phyloP scores from a whole-genome alignment of 1,140 invertebrate genomes.

The Drosophila oshimai region DNA sequence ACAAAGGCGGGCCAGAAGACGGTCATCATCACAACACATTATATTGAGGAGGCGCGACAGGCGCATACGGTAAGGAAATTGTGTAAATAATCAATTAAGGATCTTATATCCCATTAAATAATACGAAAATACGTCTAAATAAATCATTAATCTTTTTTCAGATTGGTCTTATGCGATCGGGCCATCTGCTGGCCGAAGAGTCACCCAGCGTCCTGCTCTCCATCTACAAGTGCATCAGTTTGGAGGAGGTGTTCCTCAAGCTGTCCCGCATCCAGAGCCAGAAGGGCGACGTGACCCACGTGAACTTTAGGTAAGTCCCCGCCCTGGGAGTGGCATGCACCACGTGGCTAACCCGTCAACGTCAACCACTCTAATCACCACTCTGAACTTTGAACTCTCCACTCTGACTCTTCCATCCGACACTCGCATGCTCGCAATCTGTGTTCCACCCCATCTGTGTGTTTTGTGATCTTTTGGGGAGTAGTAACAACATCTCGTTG shows the following conservation, averaged over 20 bases:
- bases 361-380: constrained; percentile 32
- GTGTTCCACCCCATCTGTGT: constrained; percentile 56
- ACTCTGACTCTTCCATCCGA: constrained; percentile 30
- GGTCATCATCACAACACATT: constrained; percentile 97
- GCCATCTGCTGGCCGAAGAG: constrained; percentile 94
- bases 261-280: constrained; percentile 87
- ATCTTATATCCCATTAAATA: too few species aligned
- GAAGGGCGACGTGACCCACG: constrained; percentile 74
- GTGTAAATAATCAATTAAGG: constrained; percentile 8
- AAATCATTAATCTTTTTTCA: constrained; percentile 78
- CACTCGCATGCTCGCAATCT: constrained; percentile 72
- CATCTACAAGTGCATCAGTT: constrained; percentile 91
- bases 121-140: too few species aligned
- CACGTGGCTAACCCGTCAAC: constrained; percentile 39
- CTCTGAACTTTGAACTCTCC: constrained; percentile 12
- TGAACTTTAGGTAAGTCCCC: constrained; percentile 80
- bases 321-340: constrained; percentile 28
- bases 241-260: constrained; percentile 97
- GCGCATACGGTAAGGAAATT: constrained; percentile 89
- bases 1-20: constrained; percentile 92
- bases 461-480: constrained; percentile 38
- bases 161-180: constrained; percentile 97
- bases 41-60: constrained; percentile 95
- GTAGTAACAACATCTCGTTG: constrained; percentile 90
- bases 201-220: constrained; percentile 92